Base-by-base conservation (phyloP, 2,113 vertebrate species). In the Psammodynastes pulverulentus region DNA sequence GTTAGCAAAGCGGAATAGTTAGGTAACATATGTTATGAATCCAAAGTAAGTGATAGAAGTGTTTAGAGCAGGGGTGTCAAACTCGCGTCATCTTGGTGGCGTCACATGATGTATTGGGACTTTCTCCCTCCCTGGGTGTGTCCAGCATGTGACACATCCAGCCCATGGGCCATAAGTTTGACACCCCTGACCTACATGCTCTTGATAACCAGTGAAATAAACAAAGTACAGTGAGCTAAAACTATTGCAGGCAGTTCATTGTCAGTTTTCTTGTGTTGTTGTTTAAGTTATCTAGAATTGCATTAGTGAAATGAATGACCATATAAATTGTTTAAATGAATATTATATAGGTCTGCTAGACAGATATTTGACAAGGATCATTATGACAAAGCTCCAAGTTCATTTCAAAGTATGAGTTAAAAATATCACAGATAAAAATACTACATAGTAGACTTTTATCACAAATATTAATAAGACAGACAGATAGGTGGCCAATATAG, bases 1-100 rank as follows among this genome's bases (percentile, higher is more conserved):
- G 15, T 45, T 46, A 34, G 15, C 79, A 93, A 93, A 3, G 34
- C 12, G 84, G 13, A 95, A 84, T 23, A 91, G 92, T 62, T 12
- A 52, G n/a, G 10, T 49, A 91, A 7, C 91, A 49, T 88, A 39
- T 79, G 67, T 19, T 93, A 1, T 92, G 67, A 79, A 89, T 93
- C 5, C 4, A 93, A 87, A 53, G n/a, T 45, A 88, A n/a, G 10
- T 88, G 13, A 13, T 24, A 34, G 15, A 95, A 53, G 4, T n/a
- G 84, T 54, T 29, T 52, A 9, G 24, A 29, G 34, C 45, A 17
- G 51, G 13, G 51, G 0, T 52, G 51, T 52, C 51, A 52, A 52
- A 52, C 13, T 52, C 4, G 15, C 13, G 13, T 3, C 13, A 0
- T 4, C 13, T 17, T 0, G 0, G 9, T 49, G 48, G 9, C 48